Conservation (phyloP, 2,888 invertebrate genomes). For the Amphimallon solstitiale region DNA sequence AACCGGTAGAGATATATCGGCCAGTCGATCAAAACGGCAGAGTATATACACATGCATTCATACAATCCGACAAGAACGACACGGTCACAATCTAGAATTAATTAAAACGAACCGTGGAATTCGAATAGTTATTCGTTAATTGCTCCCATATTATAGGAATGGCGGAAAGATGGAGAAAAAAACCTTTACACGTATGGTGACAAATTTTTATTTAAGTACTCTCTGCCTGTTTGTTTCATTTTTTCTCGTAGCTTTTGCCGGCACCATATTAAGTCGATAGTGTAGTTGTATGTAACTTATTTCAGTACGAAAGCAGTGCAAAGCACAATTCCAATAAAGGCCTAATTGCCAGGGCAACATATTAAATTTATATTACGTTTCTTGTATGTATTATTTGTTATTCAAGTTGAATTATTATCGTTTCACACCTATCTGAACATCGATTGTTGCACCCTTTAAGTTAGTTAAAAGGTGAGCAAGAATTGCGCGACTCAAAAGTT, state of each 20-base stretch:
- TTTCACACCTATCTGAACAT: too few relatives aligned
- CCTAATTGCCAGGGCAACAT: conserved; percentile 7
- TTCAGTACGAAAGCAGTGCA: not conserved
- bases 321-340: conserved; percentile 17
- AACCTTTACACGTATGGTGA: conserved; percentile 13
- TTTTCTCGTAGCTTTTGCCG: not conserved
- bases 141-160: conserved; percentile 34
- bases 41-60: conserved; percentile 39
- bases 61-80: conserved; percentile 22
- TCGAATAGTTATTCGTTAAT: conserved; percentile 40
- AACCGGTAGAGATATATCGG: conserved; percentile 49
- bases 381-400: too few relatives aligned
- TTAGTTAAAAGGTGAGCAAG: too few relatives aligned
- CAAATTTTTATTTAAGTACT: conserved; percentile 36
- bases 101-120: conserved; percentile 41
- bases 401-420: too few relatives aligned
- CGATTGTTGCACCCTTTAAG: too few relatives aligned
- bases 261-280: not conserved
- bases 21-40: conserved; percentile 45
- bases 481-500: too few relatives aligned
- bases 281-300: conserved; percentile 16
- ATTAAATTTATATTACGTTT: not conserved
- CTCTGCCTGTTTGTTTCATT: conserved; percentile 10
- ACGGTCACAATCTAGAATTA: conserved; percentile 38
- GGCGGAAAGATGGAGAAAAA: conserved; percentile 26